A percentile compares a stretch with the other conserved stretches of the same genome.
Conservation (phyloP, 92 coral and sea anemone genomes). For the Epizoanthus stellaris region DNA sequence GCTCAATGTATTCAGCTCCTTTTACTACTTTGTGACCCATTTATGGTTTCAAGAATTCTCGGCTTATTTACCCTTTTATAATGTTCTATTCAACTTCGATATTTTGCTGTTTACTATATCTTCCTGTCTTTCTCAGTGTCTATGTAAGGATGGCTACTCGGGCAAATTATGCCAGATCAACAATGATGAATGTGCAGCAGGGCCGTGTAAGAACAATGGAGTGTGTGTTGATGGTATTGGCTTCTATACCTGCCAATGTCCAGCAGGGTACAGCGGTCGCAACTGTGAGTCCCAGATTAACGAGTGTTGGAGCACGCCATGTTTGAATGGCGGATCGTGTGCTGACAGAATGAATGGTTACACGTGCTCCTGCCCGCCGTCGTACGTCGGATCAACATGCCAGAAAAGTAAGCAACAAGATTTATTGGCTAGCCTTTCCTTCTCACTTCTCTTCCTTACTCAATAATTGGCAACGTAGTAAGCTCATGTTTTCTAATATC, state of each 20-base stretch:
- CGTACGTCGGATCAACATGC: constrained; percentile 76
- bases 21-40: neutral
- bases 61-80: neutral
- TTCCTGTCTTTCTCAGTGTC: constrained; percentile 16
- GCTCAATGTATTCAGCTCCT: no score
- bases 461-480: neutral
- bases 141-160: constrained; percentile 23
- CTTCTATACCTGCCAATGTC: constrained; percentile 67
- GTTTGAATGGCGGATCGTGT: constrained; percentile 79
- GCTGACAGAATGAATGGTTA: constrained; percentile 65
- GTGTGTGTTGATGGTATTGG: constrained; percentile 67
- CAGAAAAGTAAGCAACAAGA: constrained; percentile 63
- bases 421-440: neutral
- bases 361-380: constrained; percentile 77
- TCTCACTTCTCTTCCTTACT: neutral
- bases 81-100: neutral
- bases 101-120: neutral
- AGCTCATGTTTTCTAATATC: no score
- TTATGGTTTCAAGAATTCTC: neutral
- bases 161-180: constrained; percentile 65
- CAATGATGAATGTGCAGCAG: constrained; percentile 79
- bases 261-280: constrained; percentile 66
- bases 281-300: constrained; percentile 66
- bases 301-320: constrained; percentile 70
- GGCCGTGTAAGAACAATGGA: constrained; percentile 78